Conservation (phyloP, 2,113 vertebrate species). For the Todiramphus saurophagus region DNA sequence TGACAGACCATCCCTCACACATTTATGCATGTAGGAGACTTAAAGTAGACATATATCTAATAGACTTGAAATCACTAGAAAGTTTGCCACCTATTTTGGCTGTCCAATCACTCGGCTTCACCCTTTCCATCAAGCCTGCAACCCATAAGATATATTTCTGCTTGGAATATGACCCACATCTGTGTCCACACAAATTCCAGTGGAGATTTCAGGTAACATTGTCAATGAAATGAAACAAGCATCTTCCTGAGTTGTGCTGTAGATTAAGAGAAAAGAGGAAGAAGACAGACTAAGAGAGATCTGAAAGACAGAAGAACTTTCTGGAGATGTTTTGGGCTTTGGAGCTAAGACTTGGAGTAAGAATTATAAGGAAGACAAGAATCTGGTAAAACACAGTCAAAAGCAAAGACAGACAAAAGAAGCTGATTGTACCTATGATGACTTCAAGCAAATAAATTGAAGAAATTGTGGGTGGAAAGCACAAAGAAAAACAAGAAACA, state of each 20-base stretch:
- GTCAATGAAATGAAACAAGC: not conserved
- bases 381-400: not conserved
- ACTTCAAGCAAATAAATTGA: not conserved
- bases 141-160: not conserved
- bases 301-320: not conserved
- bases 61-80: not conserved
- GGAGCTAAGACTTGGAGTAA: not conserved
- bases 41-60: not conserved
- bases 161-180: not conserved
- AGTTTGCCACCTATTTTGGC: not conserved
- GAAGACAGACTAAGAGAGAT: not conserved
- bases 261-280: not conserved
- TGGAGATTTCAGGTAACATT: not conserved
- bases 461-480: not conserved
- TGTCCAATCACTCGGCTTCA: not conserved
- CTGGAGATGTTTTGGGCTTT: not conserved
- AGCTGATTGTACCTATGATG: not conserved
- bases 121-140: not conserved
- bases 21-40: not conserved
- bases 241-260: not conserved
- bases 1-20: not conserved
- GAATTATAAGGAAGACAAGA: not conserved
- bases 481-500: not conserved
- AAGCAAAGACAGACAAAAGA: not conserved
- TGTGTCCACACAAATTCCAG: not conserved